Evolutionary conservation across 1,140 invertebrate genomes (phyloP).

Genomic region (Battus philenor): DNA sequence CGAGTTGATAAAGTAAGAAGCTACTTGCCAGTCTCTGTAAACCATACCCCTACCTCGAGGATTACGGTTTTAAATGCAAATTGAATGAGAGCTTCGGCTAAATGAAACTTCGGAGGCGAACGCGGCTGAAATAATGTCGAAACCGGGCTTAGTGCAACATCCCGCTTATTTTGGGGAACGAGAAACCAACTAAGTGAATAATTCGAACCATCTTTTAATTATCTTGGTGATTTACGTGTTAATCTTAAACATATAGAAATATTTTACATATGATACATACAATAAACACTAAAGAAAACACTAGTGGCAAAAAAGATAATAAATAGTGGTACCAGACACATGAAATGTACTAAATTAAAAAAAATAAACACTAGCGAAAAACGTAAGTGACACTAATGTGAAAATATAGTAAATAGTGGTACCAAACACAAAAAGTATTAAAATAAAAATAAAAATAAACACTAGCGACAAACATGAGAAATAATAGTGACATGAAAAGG

Average conservation of each 20-base stretch:
- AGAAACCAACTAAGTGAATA: constrained; percentile 37
- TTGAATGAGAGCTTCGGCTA: constrained; percentile 47
- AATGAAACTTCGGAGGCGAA: constrained; percentile 41
- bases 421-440: no score
- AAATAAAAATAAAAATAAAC: no score
- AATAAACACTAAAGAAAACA: constrained; percentile 3
- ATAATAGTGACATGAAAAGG: no score
- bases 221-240: constrained; percentile 21
- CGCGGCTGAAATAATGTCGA: constrained; percentile 30
- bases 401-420: no score
- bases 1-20: constrained; percentile 15
- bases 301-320: no score
- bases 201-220: constrained; percentile 44
- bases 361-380: no score
- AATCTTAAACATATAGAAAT: no score
- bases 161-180: constrained; percentile 41
- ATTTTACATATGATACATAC: no score
- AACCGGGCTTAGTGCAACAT: constrained; percentile 38
- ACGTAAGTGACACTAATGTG: no score
- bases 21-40: constrained; percentile 23
- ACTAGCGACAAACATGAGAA: no score
- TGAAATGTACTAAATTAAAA: no score
- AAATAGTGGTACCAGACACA: no score
- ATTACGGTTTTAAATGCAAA: constrained; percentile 62
- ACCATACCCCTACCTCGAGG: constrained; percentile 31